These are phyloP conservation scores for Gadus macrocephalus DNA, from an alignment of 2,113 vertebrate genomes.

Conservation along the genomic window DNA sequence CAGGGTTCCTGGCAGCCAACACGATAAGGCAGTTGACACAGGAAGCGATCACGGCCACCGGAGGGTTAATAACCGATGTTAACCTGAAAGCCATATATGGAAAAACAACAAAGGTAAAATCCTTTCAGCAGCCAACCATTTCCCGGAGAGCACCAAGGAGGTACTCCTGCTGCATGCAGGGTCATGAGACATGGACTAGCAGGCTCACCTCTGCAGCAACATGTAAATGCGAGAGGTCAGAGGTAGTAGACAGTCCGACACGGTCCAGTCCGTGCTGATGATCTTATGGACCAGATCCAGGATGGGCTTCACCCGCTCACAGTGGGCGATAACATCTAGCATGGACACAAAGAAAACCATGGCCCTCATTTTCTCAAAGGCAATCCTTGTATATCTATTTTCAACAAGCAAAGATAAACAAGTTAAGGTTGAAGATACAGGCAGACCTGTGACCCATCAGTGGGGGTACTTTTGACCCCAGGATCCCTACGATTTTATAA, in stretches of 20 bases:
- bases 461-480: too few species aligned
- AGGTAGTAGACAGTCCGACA: slow-evolving; percentile 91
- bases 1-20: slow-evolving; percentile 88
- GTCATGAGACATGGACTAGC: neutral
- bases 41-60: slow-evolving; percentile 92
- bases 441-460: too few species aligned
- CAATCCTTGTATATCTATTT: neutral
- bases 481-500: too few species aligned
- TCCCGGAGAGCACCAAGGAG: neutral
- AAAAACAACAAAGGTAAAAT: slow-evolving; percentile 7
- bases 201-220: slow-evolving; percentile 87
- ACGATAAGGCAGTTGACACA: slow-evolving; percentile 93
- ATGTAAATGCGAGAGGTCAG: slow-evolving; percentile 97
- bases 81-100: slow-evolving; percentile 69
- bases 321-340: slow-evolving; percentile 90
- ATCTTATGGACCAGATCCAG: slow-evolving; percentile 94
- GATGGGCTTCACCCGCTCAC: slow-evolving; percentile 90
- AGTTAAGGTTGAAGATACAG: neutral
- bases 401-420: neutral
- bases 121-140: neutral
- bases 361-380: neutral
- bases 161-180: neutral
- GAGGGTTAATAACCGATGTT: slow-evolving; percentile 89
- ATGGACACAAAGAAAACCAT: neutral
- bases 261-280: slow-evolving; percentile 89